These are phyloP conservation scores for Eucidaris tribuloides DNA, from an alignment of 35 echinoderm and acorn worm genomes.

Conservation along the genomic window DNA sequence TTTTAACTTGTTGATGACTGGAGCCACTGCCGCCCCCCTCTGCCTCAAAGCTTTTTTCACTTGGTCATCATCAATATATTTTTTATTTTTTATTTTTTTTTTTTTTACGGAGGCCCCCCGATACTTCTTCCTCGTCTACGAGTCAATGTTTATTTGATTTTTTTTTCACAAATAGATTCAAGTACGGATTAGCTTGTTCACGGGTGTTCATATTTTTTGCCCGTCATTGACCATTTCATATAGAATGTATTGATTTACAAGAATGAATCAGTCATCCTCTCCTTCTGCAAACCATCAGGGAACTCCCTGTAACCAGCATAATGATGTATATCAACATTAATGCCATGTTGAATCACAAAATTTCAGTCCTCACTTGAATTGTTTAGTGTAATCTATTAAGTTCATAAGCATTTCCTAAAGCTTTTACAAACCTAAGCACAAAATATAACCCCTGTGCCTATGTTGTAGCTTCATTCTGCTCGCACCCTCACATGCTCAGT, in stretches of 20 bases:
- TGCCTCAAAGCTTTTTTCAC: not conserved
- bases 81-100: no score
- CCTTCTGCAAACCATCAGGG: not conserved
- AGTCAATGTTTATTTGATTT: not conserved
- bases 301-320: not conserved
- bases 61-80: not conserved
- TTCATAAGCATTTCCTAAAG: slow-evolving; percentile 21
- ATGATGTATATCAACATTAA: not conserved
- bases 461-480: not conserved
- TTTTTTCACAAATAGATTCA: not conserved
- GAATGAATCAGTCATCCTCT: not conserved
- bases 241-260: not conserved
- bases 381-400: slow-evolving; percentile 4
- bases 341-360: not conserved
- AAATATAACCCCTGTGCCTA: slow-evolving; percentile 26
- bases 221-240: slow-evolving; percentile 8
- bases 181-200: not conserved
- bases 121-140: not conserved
- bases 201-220: not conserved
- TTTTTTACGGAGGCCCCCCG: not conserved
- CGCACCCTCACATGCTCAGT: not conserved
- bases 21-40: not conserved
- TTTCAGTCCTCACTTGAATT: not conserved
- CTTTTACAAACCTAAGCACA: slow-evolving; percentile 48
- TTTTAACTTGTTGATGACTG: not conserved